Evolutionary conservation across 2,888 invertebrate species (phyloP), one percentile per base, ranked within the genome.

Genomic region (Lithophane socia): DNA sequence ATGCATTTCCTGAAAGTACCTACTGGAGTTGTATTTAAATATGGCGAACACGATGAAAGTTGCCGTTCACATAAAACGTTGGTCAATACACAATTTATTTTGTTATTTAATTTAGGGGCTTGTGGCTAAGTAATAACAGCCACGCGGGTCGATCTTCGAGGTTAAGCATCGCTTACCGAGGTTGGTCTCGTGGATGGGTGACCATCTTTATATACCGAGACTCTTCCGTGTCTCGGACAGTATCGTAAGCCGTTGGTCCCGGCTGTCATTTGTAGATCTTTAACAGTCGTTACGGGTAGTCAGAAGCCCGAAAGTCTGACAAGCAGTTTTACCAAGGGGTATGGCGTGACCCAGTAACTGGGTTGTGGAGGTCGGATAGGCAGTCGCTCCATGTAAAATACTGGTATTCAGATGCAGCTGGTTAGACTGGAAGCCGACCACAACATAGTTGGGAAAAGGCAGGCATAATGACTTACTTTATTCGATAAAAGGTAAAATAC

Each of bases 1-100:
- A 79, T 80, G 82, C 76, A 76, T 85, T 82, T 82, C 75, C 66
- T 83, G 54, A 65, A 52, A 69, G 77, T 42, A 61, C 52, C 56
- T 13, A n/a, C 58, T 56, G 42, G 52, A 65, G 61, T 69, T 77
- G 49, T 64, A 58, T 72, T 82, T 65, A 58, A 76, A 82, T 71
- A 72, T 63, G 49, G 47, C 16, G 16, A 49, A 66, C 56, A 44
- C 47, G 49, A 13, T 13, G 16, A 67, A 71, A 44, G 49, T 66
- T 66, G 10, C 5, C 24, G 12, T 65, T 60, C 54, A 37, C n/a
- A 61, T 60, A 44, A 58, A 82, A 37, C 5, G 37, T 82, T 76
- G 78, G 77, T n/a, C 52, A 76, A 54, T 60, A 60, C 24, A 44
- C 13, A 21, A 21, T 64, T 61, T 52, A 47, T 64, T n/a, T 54